phyloP scores from a whole-genome alignment of 2,888 invertebrate species.

The Cloeon dipterum region DNA sequence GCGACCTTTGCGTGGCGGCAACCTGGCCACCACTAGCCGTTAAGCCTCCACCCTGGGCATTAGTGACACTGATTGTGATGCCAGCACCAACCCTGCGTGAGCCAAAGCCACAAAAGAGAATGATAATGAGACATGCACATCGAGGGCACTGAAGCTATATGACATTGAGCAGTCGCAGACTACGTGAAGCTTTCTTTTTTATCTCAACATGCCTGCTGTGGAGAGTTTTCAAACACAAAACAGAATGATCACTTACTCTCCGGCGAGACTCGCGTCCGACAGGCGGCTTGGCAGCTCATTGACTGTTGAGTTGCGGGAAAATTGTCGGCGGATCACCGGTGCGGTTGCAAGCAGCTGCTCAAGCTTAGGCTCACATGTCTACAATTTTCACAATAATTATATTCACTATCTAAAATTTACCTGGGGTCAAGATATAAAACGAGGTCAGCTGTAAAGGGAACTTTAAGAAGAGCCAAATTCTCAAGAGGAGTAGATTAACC shows the following conservation, averaged over 20 bases:
- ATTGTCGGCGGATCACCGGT: conserved; percentile 32
- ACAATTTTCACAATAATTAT: conserved; percentile 9
- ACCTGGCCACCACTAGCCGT: too few relatives aligned
- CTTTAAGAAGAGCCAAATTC: conserved; percentile 1
- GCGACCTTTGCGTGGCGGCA: too few relatives aligned
- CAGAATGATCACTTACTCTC: conserved; percentile 39
- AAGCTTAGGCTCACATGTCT: conserved; percentile 39
- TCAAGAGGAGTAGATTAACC: too few relatives aligned
- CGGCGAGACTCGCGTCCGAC: conserved; percentile 30
- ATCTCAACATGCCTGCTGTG: neutral
- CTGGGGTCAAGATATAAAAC: too few relatives aligned
- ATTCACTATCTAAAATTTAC: conserved; percentile 4
- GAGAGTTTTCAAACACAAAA: neutral
- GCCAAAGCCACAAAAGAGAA: neutral
- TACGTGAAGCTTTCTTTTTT: neutral
- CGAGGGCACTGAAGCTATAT: neutral
- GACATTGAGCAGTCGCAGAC: neutral
- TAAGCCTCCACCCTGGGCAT: conserved; percentile 17
- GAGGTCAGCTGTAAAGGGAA: too few relatives aligned
- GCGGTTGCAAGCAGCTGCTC: conserved; percentile 29
- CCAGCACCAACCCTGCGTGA: neutral
- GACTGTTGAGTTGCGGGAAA: conserved; percentile 19
- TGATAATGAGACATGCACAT: neutral
- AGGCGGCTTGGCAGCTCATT: conserved; percentile 19
- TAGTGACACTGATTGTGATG: conserved; percentile 13